Evolutionary conservation across 2,888 invertebrate species (phyloP).

Genomic region (Drosophila paranaensis): DNA sequence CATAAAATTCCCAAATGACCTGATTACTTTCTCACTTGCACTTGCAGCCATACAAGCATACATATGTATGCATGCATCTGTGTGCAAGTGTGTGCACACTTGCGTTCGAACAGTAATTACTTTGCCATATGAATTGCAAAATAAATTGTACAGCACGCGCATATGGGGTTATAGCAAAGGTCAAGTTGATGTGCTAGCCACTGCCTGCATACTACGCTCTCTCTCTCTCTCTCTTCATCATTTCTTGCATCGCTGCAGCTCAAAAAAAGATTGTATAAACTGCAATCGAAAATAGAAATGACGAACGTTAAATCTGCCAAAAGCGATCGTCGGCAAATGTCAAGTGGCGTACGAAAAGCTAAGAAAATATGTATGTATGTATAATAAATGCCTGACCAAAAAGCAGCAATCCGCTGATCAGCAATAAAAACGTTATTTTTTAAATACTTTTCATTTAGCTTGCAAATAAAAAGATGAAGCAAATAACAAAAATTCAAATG

Average conservation of each 20-base stretch:
- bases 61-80: conserved; percentile 1
- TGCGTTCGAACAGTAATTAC: conserved; percentile 27
- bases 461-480: conserved; percentile 25
- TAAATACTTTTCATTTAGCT: conserved; percentile 37
- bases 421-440: conserved; percentile 33
- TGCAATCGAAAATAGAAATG: conserved; percentile 55
- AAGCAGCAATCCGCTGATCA: conserved; percentile 27
- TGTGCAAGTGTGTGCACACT: background rate
- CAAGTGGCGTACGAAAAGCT: conserved; percentile 37
- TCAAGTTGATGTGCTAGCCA: conserved; percentile 24
- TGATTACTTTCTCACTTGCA: conserved; percentile 38
- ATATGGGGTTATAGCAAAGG: conserved; percentile 39
- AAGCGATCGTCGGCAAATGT: conserved; percentile 43
- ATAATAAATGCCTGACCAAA: conserved; percentile 29
- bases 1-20: conserved; percentile 40
- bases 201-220: background rate
- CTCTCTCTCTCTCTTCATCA: background rate
- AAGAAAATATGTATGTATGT: conserved; percentile 10
- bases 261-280: conserved; percentile 38
- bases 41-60: conserved; percentile 7
- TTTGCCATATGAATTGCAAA: conserved; percentile 31
- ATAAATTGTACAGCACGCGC: conserved; percentile 22
- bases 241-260: conserved; percentile 31
- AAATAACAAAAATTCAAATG: conserved; percentile 18
- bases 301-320: conserved; percentile 30